A percentile compares a stretch with the other conserved stretches of the same genome.
phyloP scores from a whole-genome alignment of 2,888 invertebrate species.

The Rutpela maculata region DNA sequence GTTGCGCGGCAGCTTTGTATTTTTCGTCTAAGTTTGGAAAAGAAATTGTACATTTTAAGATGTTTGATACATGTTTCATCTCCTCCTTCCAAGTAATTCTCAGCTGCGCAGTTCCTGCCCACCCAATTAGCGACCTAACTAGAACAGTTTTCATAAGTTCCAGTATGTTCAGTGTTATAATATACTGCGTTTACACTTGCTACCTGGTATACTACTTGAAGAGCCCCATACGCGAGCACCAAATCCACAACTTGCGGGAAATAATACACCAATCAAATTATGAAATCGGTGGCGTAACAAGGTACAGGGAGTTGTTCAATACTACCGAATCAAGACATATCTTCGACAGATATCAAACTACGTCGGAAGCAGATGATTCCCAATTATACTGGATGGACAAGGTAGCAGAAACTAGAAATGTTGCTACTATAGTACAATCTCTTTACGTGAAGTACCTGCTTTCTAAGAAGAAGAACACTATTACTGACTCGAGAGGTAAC shows the following conservation, averaged over 20 bases:
- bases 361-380: constrained; percentile 46
- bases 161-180: constrained; percentile 76
- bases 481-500: too few relatives aligned
- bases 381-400: too few relatives aligned
- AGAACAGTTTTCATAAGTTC: constrained; percentile 77
- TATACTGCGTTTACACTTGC: constrained; percentile 77
- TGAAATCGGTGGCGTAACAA: constrained; percentile 74
- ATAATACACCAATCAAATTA: constrained; percentile 57
- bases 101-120: constrained; percentile 73
- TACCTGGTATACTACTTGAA: constrained; percentile 78
- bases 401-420: too few relatives aligned
- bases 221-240: constrained; percentile 76
- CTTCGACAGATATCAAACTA: constrained; percentile 49
- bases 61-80: constrained; percentile 43
- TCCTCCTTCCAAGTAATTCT: constrained; percentile 66
- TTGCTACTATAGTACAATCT: too few relatives aligned
- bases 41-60: constrained; percentile 41
- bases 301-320: constrained; percentile 72
- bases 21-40: constrained; percentile 29
- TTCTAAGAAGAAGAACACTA: too few relatives aligned
- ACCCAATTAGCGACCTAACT: constrained; percentile 74
- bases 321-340: constrained; percentile 39
- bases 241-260: constrained; percentile 74
- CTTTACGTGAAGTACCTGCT: too few relatives aligned
- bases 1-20: constrained; percentile 47